Percentiles rank a stretch among this genome's conserved stretches.
These are phyloP conservation scores for Limanda limanda DNA, from an alignment of 2,113 vertebrate species.

Conservation along the genomic window DNA sequence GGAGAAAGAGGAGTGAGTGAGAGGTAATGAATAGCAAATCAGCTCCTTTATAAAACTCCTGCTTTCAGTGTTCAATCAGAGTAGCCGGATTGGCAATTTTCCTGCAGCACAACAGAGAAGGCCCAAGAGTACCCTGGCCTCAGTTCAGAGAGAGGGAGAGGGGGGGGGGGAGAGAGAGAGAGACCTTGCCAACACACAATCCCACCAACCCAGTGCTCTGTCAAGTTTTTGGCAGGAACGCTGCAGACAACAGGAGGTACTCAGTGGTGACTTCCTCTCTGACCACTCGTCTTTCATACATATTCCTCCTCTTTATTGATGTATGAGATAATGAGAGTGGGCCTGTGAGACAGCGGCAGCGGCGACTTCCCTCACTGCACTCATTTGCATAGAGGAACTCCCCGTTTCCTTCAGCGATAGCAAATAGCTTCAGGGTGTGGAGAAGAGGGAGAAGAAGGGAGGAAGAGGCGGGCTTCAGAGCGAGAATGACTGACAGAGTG, in stretches of 20 bases:
- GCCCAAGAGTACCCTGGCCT: constrained; percentile 70
- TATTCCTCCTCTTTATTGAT: constrained; percentile 32
- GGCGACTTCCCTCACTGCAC: not conserved
- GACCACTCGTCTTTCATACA: constrained; percentile 28
- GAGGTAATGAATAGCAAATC: constrained; percentile 83
- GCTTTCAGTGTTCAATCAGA: constrained; percentile 81
- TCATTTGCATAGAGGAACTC: constrained; percentile 56
- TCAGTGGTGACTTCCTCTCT: constrained; percentile 57
- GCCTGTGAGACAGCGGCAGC: constrained; percentile 11
- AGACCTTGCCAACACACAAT: constrained; percentile 36
- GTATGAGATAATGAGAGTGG: constrained; percentile 48
- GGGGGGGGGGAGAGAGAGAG: constrained; percentile 23
- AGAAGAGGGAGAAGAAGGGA: constrained; percentile 17
- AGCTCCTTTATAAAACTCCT: constrained; percentile 79
- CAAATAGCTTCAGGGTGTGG: constrained; percentile 47
- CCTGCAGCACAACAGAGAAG: constrained; percentile 73
- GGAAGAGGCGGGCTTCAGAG: constrained; percentile 5
- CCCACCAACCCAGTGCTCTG: constrained; percentile 39
- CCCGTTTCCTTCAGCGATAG: constrained; percentile 37
- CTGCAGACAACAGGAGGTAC: constrained; percentile 56
- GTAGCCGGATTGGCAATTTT: constrained; percentile 79
- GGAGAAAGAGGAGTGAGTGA: constrained; percentile 61
- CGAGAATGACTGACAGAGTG: constrained; percentile 41
- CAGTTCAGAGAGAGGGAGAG: constrained; percentile 54
- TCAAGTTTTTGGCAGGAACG: constrained; percentile 58